phyloP scores from a whole-genome alignment of 1,140 invertebrate genomes.

The Linepithema humile region DNA sequence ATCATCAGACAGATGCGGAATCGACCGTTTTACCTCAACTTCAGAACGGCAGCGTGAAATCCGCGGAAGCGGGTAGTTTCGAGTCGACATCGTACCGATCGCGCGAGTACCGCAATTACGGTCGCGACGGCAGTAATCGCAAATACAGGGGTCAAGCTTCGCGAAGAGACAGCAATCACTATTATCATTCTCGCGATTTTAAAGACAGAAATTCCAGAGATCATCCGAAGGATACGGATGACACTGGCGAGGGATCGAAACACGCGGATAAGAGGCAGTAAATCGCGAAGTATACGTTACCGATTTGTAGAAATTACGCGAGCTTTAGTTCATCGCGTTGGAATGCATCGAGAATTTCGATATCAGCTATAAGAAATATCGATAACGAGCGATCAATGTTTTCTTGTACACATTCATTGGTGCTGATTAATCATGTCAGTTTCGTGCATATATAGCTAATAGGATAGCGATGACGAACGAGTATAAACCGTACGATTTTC shows the following conservation, averaged over 20 bases:
- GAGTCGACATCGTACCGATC: conserved; percentile 76
- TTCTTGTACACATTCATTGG: conserved; percentile 61
- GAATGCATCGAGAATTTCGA: conserved; percentile 34
- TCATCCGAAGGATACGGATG: conserved; percentile 69
- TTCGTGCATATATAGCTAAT: conserved; percentile 53
- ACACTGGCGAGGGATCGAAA: conserved; percentile 70
- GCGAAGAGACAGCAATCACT: conserved; percentile 73
- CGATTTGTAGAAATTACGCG: neutral
- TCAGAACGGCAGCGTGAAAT: conserved; percentile 74
- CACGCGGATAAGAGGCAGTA: conserved; percentile 70
- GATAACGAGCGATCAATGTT: conserved; percentile 60
- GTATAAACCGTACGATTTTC: conserved; percentile 53
- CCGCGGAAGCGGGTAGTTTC: conserved; percentile 68
- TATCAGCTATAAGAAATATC: conserved; percentile 54
- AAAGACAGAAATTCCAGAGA: conserved; percentile 76
- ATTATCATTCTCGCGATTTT: conserved; percentile 76
- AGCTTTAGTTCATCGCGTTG: conserved; percentile 16
- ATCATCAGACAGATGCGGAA: conserved; percentile 71
- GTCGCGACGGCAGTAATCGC: conserved; percentile 75
- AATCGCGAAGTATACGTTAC: conserved; percentile 39
- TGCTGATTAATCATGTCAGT: conserved; percentile 37
- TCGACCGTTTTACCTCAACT: conserved; percentile 79
- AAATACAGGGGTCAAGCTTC: conserved; percentile 78
- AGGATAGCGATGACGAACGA: conserved; percentile 49
- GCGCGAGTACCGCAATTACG: conserved; percentile 75